These are phyloP conservation scores for Siphamia tubifer DNA, from an alignment of 2,113 vertebrate species.

Conservation along the genomic window DNA sequence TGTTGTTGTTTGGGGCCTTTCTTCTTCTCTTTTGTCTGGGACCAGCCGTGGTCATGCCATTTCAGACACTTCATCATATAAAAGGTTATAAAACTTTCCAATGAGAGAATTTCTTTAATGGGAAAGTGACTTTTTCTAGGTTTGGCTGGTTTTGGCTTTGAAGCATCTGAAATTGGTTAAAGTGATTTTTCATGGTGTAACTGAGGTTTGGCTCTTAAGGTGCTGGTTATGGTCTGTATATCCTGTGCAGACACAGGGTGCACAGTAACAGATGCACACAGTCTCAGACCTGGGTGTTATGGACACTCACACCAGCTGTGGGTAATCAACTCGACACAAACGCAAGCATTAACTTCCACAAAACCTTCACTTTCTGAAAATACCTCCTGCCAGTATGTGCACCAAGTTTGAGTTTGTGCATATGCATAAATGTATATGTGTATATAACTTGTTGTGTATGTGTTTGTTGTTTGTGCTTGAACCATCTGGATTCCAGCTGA, in stretches of 20 bases:
- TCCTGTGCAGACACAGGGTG: conserved; percentile 39
- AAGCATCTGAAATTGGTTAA: conserved; percentile 37
- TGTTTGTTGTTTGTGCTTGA: background rate
- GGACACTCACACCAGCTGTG: background rate
- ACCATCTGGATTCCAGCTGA: conserved; percentile 65
- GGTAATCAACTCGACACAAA: background rate
- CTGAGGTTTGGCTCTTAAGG: conserved; percentile 26
- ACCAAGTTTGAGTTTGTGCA: background rate
- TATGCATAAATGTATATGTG: background rate
- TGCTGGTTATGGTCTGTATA: conserved; percentile 37
- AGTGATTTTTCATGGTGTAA: conserved; percentile 23
- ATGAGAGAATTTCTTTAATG: conserved; percentile 27
- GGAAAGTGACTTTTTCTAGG: conserved; percentile 22
- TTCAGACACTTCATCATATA: conserved; percentile 2
- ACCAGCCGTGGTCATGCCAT: background rate
- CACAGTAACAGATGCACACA: conserved; percentile 25
- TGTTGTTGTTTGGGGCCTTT: background rate
- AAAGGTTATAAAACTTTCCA: conserved; percentile 40
- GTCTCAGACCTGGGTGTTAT: background rate
- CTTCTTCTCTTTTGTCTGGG: conserved; percentile 27
- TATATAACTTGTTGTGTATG: background rate
- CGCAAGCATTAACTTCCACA: background rate
- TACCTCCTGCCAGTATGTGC: background rate
- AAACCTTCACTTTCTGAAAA: background rate
- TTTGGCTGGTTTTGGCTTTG: conserved; percentile 16